Evolutionary conservation across 2,113 vertebrate species (phyloP).

Genomic region (Motacilla tschutschensis): DNA sequence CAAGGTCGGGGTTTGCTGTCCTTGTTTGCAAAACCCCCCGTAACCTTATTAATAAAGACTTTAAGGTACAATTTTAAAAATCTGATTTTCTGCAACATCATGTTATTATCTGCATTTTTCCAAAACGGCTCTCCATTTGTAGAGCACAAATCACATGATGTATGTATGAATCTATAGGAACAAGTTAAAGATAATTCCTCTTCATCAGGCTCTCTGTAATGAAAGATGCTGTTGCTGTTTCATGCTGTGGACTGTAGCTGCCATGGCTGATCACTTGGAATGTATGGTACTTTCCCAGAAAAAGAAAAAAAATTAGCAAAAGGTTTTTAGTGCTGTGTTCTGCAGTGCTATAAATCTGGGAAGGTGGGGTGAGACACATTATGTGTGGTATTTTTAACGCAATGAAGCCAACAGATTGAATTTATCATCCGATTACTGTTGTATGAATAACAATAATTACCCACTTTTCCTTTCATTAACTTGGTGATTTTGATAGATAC

Average conservation of each 20-base stretch:
- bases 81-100: background rate
- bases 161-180: background rate
- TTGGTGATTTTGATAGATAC: background rate
- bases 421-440: background rate
- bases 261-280: background rate
- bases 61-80: background rate
- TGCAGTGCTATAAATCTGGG: background rate
- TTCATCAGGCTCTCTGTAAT: background rate
- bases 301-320: background rate
- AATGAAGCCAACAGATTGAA: background rate
- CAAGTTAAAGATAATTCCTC: background rate
- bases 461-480: background rate
- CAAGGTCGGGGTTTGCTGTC: background rate
- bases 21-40: background rate
- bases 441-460: background rate
- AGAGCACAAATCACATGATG: rapidly evolving
- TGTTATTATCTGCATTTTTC: background rate
- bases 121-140: background rate
- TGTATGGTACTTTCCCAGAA: background rate
- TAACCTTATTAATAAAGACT: background rate
- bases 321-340: background rate
- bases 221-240: background rate
- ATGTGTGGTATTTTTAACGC: background rate
- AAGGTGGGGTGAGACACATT: background rate
- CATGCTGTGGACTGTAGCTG: background rate